phyloP scores from a whole-genome alignment of 92 coral and sea anemone species.

The Blastomussa wellsi region DNA sequence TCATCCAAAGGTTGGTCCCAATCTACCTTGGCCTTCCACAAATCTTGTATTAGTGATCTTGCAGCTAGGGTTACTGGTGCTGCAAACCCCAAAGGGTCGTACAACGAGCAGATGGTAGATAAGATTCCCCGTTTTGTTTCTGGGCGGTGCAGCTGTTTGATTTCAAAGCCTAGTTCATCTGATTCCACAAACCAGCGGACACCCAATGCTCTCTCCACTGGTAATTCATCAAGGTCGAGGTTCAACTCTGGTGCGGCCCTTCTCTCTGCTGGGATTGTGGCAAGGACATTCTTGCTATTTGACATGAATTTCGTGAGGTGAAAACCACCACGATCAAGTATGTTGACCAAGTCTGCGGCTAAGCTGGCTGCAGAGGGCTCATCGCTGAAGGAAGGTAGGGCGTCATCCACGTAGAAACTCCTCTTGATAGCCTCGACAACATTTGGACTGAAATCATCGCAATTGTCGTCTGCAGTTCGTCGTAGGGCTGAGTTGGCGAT shows the following conservation, averaged over 20 bases:
- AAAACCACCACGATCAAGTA: slow-evolving; percentile 31
- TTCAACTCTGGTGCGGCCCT: slow-evolving; percentile 41
- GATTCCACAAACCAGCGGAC: slow-evolving; percentile 44
- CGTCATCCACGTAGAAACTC: slow-evolving; percentile 57
- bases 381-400: slow-evolving; percentile 22
- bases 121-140: slow-evolving; percentile 66
- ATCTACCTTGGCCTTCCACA: slow-evolving; percentile 47
- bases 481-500: slow-evolving; percentile 52
- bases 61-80: slow-evolving; percentile 51
- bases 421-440: slow-evolving; percentile 29
- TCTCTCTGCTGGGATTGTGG: slow-evolving; percentile 44
- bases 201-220: slow-evolving; percentile 37
- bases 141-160: slow-evolving; percentile 34
- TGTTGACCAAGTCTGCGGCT: slow-evolving; percentile 23
- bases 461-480: slow-evolving; percentile 50
- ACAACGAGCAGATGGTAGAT: slow-evolving; percentile 43
- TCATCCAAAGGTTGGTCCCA: slow-evolving; percentile 58
- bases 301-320: slow-evolving; percentile 43
- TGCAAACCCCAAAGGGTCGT: slow-evolving; percentile 64
- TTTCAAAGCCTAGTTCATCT: slow-evolving; percentile 43
- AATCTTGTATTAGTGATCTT: slow-evolving; percentile 42
- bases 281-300: slow-evolving; percentile 32
- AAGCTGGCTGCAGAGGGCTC: not conserved
- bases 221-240: slow-evolving; percentile 40
- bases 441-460: slow-evolving; percentile 38